Evolutionary conservation across 2,797 vertebrate species (phyloP), one percentile per base, ranked within the genome.

Genomic region (Diplodus sargus): DNA sequence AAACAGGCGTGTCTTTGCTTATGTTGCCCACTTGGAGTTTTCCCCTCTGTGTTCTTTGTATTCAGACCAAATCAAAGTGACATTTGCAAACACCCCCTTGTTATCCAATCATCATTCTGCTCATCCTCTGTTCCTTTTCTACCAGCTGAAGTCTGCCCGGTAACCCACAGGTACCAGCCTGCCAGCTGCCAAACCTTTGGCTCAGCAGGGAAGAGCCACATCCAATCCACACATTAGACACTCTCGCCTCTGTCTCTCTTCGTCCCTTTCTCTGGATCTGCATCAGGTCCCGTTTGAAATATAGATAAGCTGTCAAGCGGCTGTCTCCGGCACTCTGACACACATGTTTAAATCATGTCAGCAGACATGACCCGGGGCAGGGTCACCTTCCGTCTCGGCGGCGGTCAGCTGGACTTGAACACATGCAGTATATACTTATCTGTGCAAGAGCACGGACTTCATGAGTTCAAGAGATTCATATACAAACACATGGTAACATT

Each of bases 251-350:
- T 68, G 10, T 58, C 22, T 49, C n/a, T 61, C 59, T 23, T 43
- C 12, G 64, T 70, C 68, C 42, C 64, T 68, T 59, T 28, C 57
- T 70, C 62, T 43, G 54, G 61, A 78, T 61, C 75, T 78, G 78
- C 82, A 67, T 34, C 82, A 75, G 69, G 25, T 77, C 72, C 83
- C 16, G 74, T 85, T 86, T 94, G 84, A 93, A 94, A 94, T 89
- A 94, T 92, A 91, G 85, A 95, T 91, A 82, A 93, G 87, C 91
- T 88, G 87, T 94, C 91, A 90, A 28, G 86, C 63, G 4, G 81
- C 60, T 25, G 84, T 89, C 87, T 90, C 65, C 78, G 69, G 60
- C 79, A 80, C 76, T 90, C 82, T 69, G 79, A 73, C 85, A 68
- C 39, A 65, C 85, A 90, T 90, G 84, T 89, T 91, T 90, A 91